Conservation (phyloP, 2,888 invertebrate genomes). For the Aspidiotus rigidus region DNA sequence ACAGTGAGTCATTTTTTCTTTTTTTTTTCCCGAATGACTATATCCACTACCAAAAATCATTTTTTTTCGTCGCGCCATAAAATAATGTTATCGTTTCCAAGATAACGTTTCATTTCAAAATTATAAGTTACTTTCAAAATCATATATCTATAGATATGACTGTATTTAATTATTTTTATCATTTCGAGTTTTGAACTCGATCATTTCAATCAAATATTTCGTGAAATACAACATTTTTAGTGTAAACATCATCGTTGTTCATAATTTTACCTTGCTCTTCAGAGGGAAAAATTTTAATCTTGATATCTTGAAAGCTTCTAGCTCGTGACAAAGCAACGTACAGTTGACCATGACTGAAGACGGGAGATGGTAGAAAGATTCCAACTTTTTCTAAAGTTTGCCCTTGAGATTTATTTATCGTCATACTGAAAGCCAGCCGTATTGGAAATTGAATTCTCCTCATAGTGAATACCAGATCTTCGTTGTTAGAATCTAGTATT, state of each 20-base stretch:
- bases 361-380: slow-evolving; percentile 35
- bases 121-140: no score
- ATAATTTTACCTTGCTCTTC: background rate
- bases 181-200: no score
- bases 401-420: slow-evolving; percentile 5
- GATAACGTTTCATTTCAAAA: no score
- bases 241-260: background rate
- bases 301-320: background rate
- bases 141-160: no score
- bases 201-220: slow-evolving; percentile 1
- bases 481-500: background rate
- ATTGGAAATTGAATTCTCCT: slow-evolving; percentile 5
- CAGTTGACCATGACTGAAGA: slow-evolving; percentile 37
- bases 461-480: background rate
- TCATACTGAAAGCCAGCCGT: background rate
- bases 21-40: no score
- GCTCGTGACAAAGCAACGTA: slow-evolving; percentile 36
- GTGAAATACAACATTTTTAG: slow-evolving; percentile 5
- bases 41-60: no score
- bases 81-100: no score
- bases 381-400: slow-evolving; percentile 32
- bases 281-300: background rate
- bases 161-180: no score
- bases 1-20: no score
- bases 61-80: no score